A percentile compares a stretch with the other conserved stretches of the same genome.
These are phyloP conservation scores for Danio choprae DNA, from an alignment of 2,797 vertebrate genomes.

Conservation along the genomic window DNA sequence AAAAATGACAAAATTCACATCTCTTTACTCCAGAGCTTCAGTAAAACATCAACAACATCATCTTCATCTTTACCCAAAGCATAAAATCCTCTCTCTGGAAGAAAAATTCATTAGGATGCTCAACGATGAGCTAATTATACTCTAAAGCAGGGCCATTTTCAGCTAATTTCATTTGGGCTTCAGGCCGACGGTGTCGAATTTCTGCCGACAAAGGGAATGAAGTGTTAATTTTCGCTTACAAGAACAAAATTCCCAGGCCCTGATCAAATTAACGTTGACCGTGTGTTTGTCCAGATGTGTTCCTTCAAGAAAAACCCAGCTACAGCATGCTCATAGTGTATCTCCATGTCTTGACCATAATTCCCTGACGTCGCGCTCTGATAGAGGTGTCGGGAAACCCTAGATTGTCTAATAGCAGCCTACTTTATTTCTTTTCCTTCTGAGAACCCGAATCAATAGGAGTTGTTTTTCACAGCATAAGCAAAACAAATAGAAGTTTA, in stretches of 20 bases:
- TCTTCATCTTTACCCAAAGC: conserved; percentile 10
- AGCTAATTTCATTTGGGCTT: conserved; percentile 74
- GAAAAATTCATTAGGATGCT: conserved; percentile 64
- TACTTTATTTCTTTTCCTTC: conserved; percentile 70
- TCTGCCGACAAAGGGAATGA: conserved; percentile 86
- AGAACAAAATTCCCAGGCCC: conserved; percentile 78
- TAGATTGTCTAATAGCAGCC: conserved; percentile 74
- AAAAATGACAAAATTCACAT: background rate
- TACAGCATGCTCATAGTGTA: conserved; percentile 66
- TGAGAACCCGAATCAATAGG: conserved; percentile 75
- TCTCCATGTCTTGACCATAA: conserved; percentile 78
- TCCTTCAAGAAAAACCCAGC: conserved; percentile 79
- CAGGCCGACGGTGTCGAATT: conserved; percentile 80
- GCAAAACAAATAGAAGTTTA: conserved; percentile 75
- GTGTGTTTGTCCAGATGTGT: conserved; percentile 74
- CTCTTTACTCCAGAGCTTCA: background rate
- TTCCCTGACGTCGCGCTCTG: conserved; percentile 74
- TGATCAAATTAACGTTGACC: conserved; percentile 83
- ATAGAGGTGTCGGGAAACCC: conserved; percentile 79
- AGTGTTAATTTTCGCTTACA: conserved; percentile 89
- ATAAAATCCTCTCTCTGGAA: conserved; percentile 54
- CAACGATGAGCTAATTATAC: conserved; percentile 74
- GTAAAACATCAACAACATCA: background rate
- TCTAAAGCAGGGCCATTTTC: conserved; percentile 71
- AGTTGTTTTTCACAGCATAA: conserved; percentile 86